Percentiles rank a stretch among this genome's conserved stretches.
These are phyloP conservation scores for Lasioglossum albipes DNA, from an alignment of 1,140 invertebrate genomes.

Conservation along the genomic window DNA sequence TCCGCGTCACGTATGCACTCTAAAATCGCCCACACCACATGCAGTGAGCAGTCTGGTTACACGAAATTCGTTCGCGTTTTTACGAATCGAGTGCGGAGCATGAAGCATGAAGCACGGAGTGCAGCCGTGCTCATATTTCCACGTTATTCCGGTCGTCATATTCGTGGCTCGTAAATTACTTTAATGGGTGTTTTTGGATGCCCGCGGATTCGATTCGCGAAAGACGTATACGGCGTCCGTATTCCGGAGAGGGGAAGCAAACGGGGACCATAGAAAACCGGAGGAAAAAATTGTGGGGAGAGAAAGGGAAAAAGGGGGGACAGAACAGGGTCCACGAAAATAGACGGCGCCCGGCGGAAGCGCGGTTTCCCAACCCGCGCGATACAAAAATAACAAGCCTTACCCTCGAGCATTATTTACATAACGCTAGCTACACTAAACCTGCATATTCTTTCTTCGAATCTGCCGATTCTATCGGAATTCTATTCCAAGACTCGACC, in stretches of 20 bases:
- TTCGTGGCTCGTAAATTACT: conserved; percentile 26
- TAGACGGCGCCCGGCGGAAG: conserved; percentile 58
- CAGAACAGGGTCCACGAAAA: conserved; percentile 47
- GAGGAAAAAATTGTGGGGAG: not conserved
- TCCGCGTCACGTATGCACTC: too few relatives aligned
- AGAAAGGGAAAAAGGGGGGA: conserved; percentile 20
- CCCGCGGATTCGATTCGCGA: conserved; percentile 45
- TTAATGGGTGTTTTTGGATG: not conserved
- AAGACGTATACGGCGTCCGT: conserved; percentile 14
- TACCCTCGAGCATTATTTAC: conserved; percentile 62
- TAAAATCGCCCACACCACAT: too few relatives aligned
- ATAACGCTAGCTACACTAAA: conserved; percentile 47
- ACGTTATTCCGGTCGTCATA: not conserved
- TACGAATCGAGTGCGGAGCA: too few relatives aligned
- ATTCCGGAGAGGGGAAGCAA: not conserved
- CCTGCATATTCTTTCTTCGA: conserved; percentile 18
- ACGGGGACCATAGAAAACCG: too few relatives aligned
- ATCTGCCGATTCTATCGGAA: conserved; percentile 25
- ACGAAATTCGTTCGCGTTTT: too few relatives aligned
- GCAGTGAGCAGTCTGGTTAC: too few relatives aligned
- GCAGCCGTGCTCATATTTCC: not conserved
- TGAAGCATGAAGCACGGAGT: not conserved
- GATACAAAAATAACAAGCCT: conserved; percentile 64
- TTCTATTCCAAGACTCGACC: conserved; percentile 24
- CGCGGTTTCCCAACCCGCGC: conserved; percentile 59